phyloP scores from a whole-genome alignment of 2,113 vertebrate genomes.

The Onychostoma macrolepis region DNA sequence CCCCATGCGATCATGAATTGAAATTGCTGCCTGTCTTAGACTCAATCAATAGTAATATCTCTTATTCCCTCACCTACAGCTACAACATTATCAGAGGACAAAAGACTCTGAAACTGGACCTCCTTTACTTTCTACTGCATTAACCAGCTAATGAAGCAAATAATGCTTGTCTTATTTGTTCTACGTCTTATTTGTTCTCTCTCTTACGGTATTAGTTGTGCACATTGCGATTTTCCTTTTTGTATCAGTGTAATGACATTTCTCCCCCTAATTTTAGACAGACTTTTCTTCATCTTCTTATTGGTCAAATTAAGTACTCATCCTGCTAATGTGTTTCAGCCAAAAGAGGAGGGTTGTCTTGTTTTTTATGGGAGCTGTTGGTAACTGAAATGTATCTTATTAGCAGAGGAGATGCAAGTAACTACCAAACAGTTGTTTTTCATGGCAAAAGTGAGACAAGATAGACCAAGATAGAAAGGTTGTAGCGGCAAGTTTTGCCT shows the following conservation, averaged over 20 bases:
- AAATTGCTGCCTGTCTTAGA: neutral
- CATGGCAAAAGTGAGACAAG: neutral
- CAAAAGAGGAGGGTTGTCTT: neutral
- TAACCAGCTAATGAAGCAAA: constrained; percentile 46
- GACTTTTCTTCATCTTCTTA: constrained; percentile 9
- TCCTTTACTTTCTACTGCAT: constrained; percentile 32
- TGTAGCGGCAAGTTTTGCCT: constrained; percentile 24
- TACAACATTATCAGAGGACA: constrained; percentile 11
- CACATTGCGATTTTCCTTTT: neutral
- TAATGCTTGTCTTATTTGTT: constrained; percentile 43
- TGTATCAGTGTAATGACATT: neutral
- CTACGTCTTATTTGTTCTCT: constrained; percentile 34
- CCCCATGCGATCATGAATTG: neutral
- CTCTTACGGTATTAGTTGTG: neutral
- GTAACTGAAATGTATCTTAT: constrained; percentile 12
- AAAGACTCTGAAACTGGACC: constrained; percentile 20
- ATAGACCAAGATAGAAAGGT: constrained; percentile 2
- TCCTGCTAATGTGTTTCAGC: constrained; percentile 2
- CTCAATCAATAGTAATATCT: constrained; percentile 32
- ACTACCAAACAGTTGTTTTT: constrained; percentile 4
- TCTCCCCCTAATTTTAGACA: neutral
- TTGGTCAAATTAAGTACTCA: neutral
- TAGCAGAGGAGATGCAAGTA: neutral
- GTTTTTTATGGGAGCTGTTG: neutral
- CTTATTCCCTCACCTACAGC: neutral